A percentile compares a stretch with the other conserved stretches of the same genome.
phyloP scores from a whole-genome alignment of 2,113 vertebrate genomes.

The Regulus satrapa region DNA sequence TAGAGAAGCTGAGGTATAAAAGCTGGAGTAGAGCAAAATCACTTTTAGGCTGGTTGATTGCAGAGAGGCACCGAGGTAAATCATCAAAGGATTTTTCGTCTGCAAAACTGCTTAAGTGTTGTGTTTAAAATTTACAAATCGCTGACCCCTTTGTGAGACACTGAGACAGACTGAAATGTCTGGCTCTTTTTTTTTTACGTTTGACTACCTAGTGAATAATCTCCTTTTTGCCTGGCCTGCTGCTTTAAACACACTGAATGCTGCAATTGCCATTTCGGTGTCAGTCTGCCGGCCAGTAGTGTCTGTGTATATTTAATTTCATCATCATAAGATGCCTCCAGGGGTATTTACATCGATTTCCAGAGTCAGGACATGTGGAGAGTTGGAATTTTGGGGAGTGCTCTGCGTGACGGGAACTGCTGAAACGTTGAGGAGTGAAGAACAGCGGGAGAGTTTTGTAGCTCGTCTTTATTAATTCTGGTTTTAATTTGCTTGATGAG shows the following conservation, averaged over 20 bases:
- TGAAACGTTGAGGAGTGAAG: not conserved
- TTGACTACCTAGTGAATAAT: slow-evolving; percentile 2
- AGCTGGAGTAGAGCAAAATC: not conserved
- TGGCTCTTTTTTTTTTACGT: not conserved
- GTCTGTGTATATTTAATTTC: not conserved
- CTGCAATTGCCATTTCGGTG: not conserved
- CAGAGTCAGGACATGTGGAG: not conserved
- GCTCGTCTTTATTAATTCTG: not conserved
- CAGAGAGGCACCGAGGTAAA: not conserved
- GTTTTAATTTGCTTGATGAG: not conserved
- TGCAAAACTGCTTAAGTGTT: slow-evolving; percentile 19
- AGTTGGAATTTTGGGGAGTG: not conserved
- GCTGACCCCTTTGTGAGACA: slow-evolving; percentile 20
- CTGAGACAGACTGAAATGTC: not conserved
- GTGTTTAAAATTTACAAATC: slow-evolving; percentile 2
- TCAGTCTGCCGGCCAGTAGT: not conserved
- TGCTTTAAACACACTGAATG: not conserved
- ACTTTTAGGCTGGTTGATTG: not conserved
- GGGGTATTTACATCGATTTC: not conserved
- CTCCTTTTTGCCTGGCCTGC: not conserved
- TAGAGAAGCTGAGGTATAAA: not conserved
- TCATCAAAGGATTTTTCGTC: not conserved
- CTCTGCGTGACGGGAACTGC: not conserved
- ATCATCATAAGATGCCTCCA: not conserved
- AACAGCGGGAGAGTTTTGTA: not conserved